Base-by-base conservation (phyloP, 1,140 invertebrate genomes). In the Pseudomyrmex sp. region DNA sequence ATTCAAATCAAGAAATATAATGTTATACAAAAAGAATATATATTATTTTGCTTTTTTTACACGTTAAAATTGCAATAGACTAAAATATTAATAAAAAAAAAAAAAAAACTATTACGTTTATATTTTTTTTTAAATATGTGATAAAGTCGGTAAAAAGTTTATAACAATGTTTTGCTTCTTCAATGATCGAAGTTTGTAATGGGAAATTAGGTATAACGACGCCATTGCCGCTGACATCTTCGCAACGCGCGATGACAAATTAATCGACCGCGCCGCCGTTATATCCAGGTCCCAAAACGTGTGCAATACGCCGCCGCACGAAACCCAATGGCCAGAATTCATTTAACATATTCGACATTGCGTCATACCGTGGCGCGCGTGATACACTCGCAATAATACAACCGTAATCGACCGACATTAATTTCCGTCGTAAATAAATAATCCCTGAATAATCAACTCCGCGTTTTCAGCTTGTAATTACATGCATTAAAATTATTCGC, bases 361-460 rank as follows among this genome's bases (percentile, higher is more conserved):
- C 46, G 50, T 83, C 70, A 61, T 54, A 35, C 5, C 26, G 66
- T 54, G 13, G 26, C 48, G 61, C 54, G 44, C 54, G 46, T 48
- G 76, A 80, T 72, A 70, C 76, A 58, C 44, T 59, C 65, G 54
- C 66, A 61, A 69, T 77, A 79, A 80, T 50, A 80, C 58, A 80
- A 59, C 66, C 76, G 66, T 80, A 80, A 80, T 80, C 76, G 76
- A 72, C 54, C 66, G 76, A 80, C 76, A 80, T 80, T 80, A 80
- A 80, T 80, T 80, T 80, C 76, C 76, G 66, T 44, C 76, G 46
- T 80, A 80, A 80, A 80, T 80, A 80, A 72, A 80, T 80, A 80
- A 80, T 80, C 76, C 76, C 59, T 70, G 76, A 58, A 80, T 80
- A 80, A 80, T 80, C 76, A 80, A 80, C 76, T 70, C 35, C 35